These are phyloP conservation scores for Sander vitreus DNA, from an alignment of 2,113 vertebrate species.

Conservation along the genomic window DNA sequence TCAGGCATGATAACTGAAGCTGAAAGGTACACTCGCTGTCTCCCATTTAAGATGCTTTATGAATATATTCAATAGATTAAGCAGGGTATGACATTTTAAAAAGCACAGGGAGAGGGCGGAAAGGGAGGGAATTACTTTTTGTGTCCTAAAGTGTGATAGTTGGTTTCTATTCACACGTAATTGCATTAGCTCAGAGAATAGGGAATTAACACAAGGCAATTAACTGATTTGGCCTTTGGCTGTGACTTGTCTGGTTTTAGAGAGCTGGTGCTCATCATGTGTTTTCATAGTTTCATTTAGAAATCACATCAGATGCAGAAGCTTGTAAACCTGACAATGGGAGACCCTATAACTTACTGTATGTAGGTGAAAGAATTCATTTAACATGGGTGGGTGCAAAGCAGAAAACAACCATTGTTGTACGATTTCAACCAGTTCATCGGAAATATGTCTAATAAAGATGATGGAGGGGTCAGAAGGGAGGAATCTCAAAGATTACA, in stretches of 20 bases:
- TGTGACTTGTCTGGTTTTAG: slow-evolving; percentile 73
- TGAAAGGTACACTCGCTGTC: slow-evolving; percentile 9
- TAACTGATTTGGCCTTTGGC: slow-evolving; percentile 81
- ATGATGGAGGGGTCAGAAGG: slow-evolving; percentile 29
- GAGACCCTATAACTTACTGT: slow-evolving; percentile 4
- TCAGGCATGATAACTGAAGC: slow-evolving; percentile 16
- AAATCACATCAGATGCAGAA: slow-evolving; percentile 51
- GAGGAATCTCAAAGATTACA: slow-evolving; percentile 25
- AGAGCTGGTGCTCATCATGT: slow-evolving; percentile 60
- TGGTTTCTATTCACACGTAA: slow-evolving; percentile 79
- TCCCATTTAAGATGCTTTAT: slow-evolving; percentile 16
- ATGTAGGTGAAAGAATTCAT: slow-evolving; percentile 13
- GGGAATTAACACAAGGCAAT: slow-evolving; percentile 81
- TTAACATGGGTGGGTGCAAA: background rate
- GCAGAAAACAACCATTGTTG: background rate
- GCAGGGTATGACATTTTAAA: slow-evolving; percentile 63
- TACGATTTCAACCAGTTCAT: background rate
- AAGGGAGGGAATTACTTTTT: slow-evolving; percentile 42
- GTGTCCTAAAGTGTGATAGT: slow-evolving; percentile 67
- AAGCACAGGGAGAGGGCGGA: slow-evolving; percentile 22
- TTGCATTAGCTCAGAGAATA: slow-evolving; percentile 77
- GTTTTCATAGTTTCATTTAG: slow-evolving; percentile 70
- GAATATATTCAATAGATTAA: slow-evolving; percentile 54
- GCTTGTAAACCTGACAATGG: slow-evolving; percentile 31
- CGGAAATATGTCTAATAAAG: no score